Percentiles rank a stretch among this genome's conserved stretches.
These are phyloP conservation scores for Wasmannia auropunctata DNA, from an alignment of 1,140 invertebrate species.

Conservation along the genomic window DNA sequence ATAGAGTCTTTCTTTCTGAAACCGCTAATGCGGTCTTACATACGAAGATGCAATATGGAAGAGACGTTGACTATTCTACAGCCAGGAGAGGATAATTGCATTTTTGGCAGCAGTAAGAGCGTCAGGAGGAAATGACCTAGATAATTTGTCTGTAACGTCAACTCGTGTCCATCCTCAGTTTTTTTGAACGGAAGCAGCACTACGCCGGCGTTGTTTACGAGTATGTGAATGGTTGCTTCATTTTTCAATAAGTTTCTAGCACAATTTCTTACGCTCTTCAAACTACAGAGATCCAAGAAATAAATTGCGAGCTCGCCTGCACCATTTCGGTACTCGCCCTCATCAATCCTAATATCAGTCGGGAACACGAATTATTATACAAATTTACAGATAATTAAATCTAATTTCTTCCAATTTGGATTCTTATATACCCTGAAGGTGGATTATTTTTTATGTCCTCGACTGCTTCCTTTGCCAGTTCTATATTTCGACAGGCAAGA, in stretches of 20 bases:
- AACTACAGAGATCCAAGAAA: not conserved
- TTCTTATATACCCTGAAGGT: slow-evolving; percentile 42
- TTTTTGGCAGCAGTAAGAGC: slow-evolving; percentile 89
- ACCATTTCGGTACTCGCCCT: not conserved
- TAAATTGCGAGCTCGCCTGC: not conserved
- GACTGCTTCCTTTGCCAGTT: slow-evolving; percentile 85
- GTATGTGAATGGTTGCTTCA: slow-evolving; percentile 88
- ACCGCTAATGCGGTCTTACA: not conserved
- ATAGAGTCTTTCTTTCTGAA: slow-evolving; percentile 81
- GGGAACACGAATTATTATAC: not conserved
- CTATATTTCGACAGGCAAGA: slow-evolving; percentile 87
- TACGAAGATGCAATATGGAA: slow-evolving; percentile 77
- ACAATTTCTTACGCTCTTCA: slow-evolving; percentile 89
- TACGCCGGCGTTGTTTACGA: slow-evolving; percentile 94
- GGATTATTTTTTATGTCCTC: slow-evolving; percentile 69
- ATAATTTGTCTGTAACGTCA: slow-evolving; percentile 92
- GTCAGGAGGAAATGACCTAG: slow-evolving; percentile 95
- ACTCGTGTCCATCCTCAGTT: slow-evolving; percentile 93
- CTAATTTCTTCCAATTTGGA: not conserved
- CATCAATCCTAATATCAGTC: not conserved
- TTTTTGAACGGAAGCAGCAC: slow-evolving; percentile 89
- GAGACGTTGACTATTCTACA: slow-evolving; percentile 90
- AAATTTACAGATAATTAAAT: not conserved
- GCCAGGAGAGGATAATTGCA: too few relatives aligned
- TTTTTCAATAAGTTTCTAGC: too few relatives aligned